These are phyloP conservation scores for Cochlearius cochlearius DNA, from an alignment of 2,113 vertebrate genomes.

Conservation along the genomic window DNA sequence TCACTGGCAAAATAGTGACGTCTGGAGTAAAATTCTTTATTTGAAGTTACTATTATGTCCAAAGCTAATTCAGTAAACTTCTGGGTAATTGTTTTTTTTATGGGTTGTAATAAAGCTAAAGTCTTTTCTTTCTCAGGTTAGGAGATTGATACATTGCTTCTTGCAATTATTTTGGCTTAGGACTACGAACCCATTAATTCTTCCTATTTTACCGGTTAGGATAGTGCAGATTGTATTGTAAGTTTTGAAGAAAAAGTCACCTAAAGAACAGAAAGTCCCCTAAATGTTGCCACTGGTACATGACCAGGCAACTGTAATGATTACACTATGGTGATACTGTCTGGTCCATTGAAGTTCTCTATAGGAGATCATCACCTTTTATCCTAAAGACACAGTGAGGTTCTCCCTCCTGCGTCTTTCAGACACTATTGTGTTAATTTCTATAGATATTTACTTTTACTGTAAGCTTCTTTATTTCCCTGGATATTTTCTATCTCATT, in stretches of 20 bases:
- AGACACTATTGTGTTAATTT: not conserved
- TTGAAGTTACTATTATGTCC: not conserved
- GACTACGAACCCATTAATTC: not conserved
- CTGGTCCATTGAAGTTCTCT: not conserved
- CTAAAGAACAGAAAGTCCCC: not conserved
- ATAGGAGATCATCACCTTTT: not conserved
- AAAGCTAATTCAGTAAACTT: not conserved
- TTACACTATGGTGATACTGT: not conserved
- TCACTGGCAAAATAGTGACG: not conserved
- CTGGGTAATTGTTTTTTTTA: not conserved
- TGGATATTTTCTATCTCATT: not conserved
- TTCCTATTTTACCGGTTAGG: not conserved
- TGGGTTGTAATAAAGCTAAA: not conserved
- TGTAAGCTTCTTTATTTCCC: not conserved
- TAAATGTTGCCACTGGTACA: not conserved
- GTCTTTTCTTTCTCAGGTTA: not conserved
- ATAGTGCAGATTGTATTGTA: not conserved
- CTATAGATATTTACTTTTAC: not conserved
- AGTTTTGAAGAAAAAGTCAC: not conserved
- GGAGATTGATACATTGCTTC: not conserved
- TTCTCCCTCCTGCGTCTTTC: not conserved
- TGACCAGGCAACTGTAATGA: not conserved
- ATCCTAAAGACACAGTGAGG: not conserved
- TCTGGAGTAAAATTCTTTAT: not conserved
- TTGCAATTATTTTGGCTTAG: not conserved